phyloP scores from a whole-genome alignment of 2,888 invertebrate species.

The Agonopterix heracliana region DNA sequence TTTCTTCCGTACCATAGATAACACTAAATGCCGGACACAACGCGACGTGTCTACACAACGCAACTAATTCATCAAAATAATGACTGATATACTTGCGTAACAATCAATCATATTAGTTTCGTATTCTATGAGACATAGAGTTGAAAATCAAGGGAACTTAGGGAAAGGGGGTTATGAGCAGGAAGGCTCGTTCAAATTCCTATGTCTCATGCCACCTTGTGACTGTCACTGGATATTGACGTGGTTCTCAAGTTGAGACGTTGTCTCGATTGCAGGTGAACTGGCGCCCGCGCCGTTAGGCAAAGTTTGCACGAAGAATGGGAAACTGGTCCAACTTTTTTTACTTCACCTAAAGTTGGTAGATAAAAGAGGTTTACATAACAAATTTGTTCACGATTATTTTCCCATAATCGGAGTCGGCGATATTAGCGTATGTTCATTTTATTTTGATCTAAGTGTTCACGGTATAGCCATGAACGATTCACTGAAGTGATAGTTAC shows the following conservation, averaged over 20 bases:
- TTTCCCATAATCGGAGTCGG: no score
- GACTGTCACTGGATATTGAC: constrained; percentile 20
- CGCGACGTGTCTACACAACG: constrained; percentile 23
- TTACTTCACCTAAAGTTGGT: no score
- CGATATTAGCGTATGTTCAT: no score
- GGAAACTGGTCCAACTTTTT: no score
- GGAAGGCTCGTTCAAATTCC: constrained; percentile 27
- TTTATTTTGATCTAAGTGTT: no score
- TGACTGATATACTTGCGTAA: constrained; percentile 27
- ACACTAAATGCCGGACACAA: constrained; percentile 22
- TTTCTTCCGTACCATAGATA: constrained; percentile 9
- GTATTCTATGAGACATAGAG: constrained; percentile 5
- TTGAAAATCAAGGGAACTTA: constrained; percentile 11
- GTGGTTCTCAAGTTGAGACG: constrained; percentile 13
- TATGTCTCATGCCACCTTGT: constrained; percentile 38
- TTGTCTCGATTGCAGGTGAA: constrained; percentile 18
- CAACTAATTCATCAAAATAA: constrained; percentile 32
- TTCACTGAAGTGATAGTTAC: no score
- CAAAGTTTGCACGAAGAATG: no score
- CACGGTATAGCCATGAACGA: no score
- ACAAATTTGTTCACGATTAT: no score
- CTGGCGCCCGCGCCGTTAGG: background rate
- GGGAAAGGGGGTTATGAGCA: constrained; percentile 17
- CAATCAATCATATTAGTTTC: constrained; percentile 4
- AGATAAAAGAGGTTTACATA: no score